These are phyloP conservation scores for Macroglossus sobrinus DNA, from an alignment of 2,113 vertebrate species.

Conservation along the genomic window DNA sequence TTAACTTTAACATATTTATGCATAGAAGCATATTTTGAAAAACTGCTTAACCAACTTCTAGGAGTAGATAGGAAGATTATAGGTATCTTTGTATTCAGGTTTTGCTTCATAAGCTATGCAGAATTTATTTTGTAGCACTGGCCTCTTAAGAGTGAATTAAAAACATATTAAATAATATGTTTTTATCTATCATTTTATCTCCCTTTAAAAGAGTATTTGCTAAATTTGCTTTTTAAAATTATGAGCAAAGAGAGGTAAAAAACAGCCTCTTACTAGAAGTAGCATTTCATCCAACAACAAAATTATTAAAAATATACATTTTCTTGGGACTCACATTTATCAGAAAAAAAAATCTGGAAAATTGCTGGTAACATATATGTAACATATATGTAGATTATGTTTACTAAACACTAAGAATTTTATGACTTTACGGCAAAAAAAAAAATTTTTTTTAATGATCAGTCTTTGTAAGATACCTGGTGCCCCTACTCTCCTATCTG, in stretches of 20 bases:
- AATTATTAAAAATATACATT: constrained; percentile 72
- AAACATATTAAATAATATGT: not conserved
- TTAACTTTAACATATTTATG: constrained; percentile 21
- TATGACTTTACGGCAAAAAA: constrained; percentile 68
- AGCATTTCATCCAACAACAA: constrained; percentile 69
- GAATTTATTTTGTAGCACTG: not conserved
- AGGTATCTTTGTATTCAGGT: not conserved
- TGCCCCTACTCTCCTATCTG: not conserved
- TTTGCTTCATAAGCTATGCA: not conserved
- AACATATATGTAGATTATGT: no score
- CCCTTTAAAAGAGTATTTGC: not conserved
- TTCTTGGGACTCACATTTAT: constrained; percentile 69
- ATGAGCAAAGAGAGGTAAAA: constrained; percentile 14
- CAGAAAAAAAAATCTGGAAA: constrained; percentile 73
- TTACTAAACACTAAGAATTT: constrained; percentile 76
- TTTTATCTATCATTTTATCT: constrained; percentile 5
- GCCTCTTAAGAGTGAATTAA: not conserved
- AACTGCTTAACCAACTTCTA: not conserved
- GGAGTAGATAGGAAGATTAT: not conserved
- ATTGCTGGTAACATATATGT: constrained; percentile 69
- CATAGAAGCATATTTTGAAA: not conserved
- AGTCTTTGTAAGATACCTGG: not conserved
- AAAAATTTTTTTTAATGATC: constrained; percentile 62
- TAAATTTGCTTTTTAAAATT: constrained; percentile 33
- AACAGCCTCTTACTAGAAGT: not conserved